phyloP scores from a whole-genome alignment of 2,797 vertebrate species.

The Anguilla megastoma region DNA sequence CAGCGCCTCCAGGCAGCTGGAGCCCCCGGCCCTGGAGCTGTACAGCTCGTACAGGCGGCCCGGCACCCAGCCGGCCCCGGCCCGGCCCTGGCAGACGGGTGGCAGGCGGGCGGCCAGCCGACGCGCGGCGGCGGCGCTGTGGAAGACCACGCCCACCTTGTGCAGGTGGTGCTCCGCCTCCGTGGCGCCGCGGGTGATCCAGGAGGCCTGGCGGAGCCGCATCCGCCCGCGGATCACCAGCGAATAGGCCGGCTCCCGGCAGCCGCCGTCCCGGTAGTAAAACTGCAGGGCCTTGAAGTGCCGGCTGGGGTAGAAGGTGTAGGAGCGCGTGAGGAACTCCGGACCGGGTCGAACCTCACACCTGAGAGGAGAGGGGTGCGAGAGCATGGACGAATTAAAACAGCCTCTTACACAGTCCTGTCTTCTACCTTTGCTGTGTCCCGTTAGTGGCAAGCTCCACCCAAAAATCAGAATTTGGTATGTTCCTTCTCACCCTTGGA shows the following conservation, averaged over 20 bases:
- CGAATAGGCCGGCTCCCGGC: constrained; percentile 79
- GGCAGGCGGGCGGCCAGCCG: constrained; percentile 69
- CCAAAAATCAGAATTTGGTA: too few relatives aligned
- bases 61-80: constrained; percentile 57
- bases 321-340: constrained; percentile 87
- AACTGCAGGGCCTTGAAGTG: constrained; percentile 86
- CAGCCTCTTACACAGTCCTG: not conserved
- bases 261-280: constrained; percentile 81
- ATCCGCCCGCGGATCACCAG: constrained; percentile 85
- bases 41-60: constrained; percentile 79
- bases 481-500: too few relatives aligned
- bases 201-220: constrained; percentile 83
- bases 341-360: constrained; percentile 88
- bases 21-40: constrained; percentile 68
- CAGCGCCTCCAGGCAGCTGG: constrained; percentile 73
- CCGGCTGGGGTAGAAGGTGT: constrained; percentile 81
- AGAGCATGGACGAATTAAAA: not conserved
- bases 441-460: not conserved
- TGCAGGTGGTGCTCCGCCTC: constrained; percentile 84
- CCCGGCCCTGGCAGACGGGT: constrained; percentile 61
- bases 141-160: constrained; percentile 83
- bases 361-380: constrained; percentile 58
- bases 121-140: constrained; percentile 73
- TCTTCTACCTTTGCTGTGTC: not conserved
- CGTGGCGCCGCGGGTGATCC: constrained; percentile 85